A percentile compares a stretch with the other conserved stretches of the same genome.
phyloP scores from a whole-genome alignment of 2,797 vertebrate species.

The Enteromius unitaeniatus region DNA sequence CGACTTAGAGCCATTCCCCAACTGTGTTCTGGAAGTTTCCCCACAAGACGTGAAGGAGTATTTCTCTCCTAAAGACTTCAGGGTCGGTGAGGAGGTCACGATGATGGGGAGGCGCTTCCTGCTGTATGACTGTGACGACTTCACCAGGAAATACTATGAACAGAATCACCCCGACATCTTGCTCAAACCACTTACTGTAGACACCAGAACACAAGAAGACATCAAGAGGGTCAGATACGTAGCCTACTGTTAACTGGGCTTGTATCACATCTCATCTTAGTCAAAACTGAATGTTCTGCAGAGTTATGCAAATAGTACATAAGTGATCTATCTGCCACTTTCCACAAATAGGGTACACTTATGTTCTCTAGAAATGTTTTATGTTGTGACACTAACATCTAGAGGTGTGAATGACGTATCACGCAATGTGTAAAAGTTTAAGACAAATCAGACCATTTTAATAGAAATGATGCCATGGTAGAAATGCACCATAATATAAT shows the following conservation, averaged over 20 bases:
- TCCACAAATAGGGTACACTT: background rate
- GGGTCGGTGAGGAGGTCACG: constrained; percentile 80
- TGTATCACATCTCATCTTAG: background rate
- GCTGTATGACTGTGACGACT: constrained; percentile 87
- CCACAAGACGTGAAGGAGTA: constrained; percentile 88
- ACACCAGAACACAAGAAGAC: constrained; percentile 66
- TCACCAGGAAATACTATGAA: constrained; percentile 85
- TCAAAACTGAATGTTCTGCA: background rate
- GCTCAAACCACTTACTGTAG: constrained; percentile 74
- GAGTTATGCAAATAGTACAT: background rate
- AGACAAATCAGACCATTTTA: too few species aligned
- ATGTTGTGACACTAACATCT: background rate
- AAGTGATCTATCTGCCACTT: background rate
- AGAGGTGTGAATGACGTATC: background rate
- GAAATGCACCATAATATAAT: too few species aligned
- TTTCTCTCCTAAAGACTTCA: constrained; percentile 89
- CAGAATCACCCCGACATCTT: constrained; percentile 82
- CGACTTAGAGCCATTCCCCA: constrained; percentile 84
- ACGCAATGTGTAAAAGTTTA: background rate
- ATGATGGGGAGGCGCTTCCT: constrained; percentile 85
- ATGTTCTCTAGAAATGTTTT: background rate
- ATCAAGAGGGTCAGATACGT: constrained; percentile 76
- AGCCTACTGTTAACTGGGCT: background rate
- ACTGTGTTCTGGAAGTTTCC: constrained; percentile 88
- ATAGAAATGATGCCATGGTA: too few species aligned